Evolutionary conservation across 2,113 vertebrate species (phyloP).

Genomic region (Plotosus lineatus): DNA sequence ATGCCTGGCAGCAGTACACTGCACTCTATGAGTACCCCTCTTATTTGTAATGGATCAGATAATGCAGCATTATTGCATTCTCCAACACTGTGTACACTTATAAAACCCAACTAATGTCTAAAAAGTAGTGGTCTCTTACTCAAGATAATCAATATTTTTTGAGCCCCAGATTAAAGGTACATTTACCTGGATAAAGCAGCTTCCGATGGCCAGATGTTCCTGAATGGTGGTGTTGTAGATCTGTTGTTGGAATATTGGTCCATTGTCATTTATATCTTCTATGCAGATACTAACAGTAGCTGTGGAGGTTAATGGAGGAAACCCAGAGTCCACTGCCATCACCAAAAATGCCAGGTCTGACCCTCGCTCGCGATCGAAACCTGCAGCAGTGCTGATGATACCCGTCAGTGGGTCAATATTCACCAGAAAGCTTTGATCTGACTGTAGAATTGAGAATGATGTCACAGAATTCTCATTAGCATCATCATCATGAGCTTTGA

Average conservation of each 20-base stretch:
- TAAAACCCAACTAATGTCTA: background rate
- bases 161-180: background rate
- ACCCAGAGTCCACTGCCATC: conserved; percentile 79
- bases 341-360: conserved; percentile 74
- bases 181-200: conserved; percentile 85
- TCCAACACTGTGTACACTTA: background rate
- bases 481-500: conserved; percentile 79
- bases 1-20: too few relatives aligned
- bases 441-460: conserved; percentile 71
- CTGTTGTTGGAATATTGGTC: conserved; percentile 81
- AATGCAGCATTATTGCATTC: background rate
- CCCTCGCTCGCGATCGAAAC: conserved; percentile 80
- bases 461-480: conserved; percentile 75
- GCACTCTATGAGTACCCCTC: too few relatives aligned
- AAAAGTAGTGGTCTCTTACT: background rate
- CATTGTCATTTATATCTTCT: conserved; percentile 87
- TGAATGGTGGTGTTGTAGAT: conserved; percentile 78
- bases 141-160: background rate
- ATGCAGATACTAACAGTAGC: conserved; percentile 77
- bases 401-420: conserved; percentile 75
- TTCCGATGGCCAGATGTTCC: conserved; percentile 76
- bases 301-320: conserved; percentile 74
- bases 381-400: conserved; percentile 69
- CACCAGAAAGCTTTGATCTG: conserved; percentile 63
- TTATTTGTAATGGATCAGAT: background rate